Percentiles rank a stretch among this genome's conserved stretches.
Conservation (phyloP, 1,140 invertebrate genomes). For the Cryptotermes secundus region DNA sequence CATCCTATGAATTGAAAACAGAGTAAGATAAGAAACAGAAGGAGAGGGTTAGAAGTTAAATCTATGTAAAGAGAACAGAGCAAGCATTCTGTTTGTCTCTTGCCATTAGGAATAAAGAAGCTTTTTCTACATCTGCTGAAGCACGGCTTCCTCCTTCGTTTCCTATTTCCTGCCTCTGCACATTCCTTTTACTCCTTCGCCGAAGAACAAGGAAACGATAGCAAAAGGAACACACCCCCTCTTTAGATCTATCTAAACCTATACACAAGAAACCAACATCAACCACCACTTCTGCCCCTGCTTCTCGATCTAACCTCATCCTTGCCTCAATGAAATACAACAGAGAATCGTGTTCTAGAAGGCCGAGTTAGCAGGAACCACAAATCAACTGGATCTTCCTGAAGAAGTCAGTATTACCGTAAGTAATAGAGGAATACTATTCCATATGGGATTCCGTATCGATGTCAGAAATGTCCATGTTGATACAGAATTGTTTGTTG, state of each 20-base stretch:
- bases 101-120: conserved; percentile 1
- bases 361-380: background rate
- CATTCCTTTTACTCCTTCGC: conserved; percentile 2
- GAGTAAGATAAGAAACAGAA: background rate
- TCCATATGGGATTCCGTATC: too few relatives aligned
- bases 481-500: too few relatives aligned
- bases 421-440: too few relatives aligned
- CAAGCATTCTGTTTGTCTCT: conserved; percentile 3
- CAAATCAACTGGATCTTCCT: background rate
- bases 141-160: background rate
- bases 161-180: background rate
- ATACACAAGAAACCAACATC: conserved; percentile 9
- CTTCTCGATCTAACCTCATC: background rate
- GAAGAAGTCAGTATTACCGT: too few relatives aligned
- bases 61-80: background rate
- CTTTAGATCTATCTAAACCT: conserved; percentile 9
- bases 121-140: conserved; percentile 7
- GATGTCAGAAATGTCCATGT: too few relatives aligned
- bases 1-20: background rate
- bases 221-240: background rate
- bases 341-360: background rate
- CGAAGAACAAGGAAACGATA: background rate
- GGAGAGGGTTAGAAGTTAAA: background rate
- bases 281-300: background rate
- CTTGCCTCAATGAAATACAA: background rate